phyloP scores from a whole-genome alignment of 1,140 invertebrate species.

The Drosophila tristis region DNA sequence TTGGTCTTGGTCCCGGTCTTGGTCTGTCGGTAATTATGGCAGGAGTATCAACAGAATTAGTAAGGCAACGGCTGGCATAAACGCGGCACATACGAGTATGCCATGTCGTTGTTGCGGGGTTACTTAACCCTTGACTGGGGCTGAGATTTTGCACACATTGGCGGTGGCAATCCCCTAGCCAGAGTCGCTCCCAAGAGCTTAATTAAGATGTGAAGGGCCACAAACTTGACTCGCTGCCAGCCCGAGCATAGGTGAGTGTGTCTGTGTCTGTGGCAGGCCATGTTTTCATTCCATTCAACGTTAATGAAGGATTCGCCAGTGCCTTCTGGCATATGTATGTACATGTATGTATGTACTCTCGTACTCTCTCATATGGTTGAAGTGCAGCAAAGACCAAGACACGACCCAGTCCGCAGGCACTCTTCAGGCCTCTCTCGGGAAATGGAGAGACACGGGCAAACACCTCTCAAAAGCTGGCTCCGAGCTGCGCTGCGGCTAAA shows the following conservation, averaged over 20 bases:
- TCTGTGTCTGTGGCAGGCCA: constrained; percentile 12
- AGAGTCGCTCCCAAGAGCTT: constrained; percentile 76
- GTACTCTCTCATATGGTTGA: constrained; percentile 8
- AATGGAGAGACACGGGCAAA: constrained; percentile 11
- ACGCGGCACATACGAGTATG: too few relatives aligned
- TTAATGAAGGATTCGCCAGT: constrained; percentile 70
- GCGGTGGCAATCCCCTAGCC: constrained; percentile 49
- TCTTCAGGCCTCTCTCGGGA: too few relatives aligned
- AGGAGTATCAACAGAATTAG: constrained; percentile 65
- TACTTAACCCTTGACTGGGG: constrained; percentile 51
- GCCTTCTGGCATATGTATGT: constrained; percentile 6
- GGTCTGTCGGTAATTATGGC: constrained; percentile 63
- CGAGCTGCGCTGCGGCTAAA: constrained; percentile 17
- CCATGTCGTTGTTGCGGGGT: constrained; percentile 13
- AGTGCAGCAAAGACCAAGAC: constrained; percentile 5
- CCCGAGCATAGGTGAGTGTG: constrained; percentile 31
- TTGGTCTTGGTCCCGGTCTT: constrained; percentile 1
- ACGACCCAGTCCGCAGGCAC: too few relatives aligned
- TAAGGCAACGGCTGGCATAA: constrained; percentile 39
- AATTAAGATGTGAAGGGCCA: constrained; percentile 73
- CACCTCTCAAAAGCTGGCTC: constrained; percentile 35
- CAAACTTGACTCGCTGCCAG: constrained; percentile 40
- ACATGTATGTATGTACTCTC: not conserved
- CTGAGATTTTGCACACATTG: constrained; percentile 72
- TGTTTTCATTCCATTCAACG: constrained; percentile 75